These are phyloP conservation scores for Trigoniulus corallinus DNA, from an alignment of 1,140 invertebrate genomes.

Conservation along the genomic window DNA sequence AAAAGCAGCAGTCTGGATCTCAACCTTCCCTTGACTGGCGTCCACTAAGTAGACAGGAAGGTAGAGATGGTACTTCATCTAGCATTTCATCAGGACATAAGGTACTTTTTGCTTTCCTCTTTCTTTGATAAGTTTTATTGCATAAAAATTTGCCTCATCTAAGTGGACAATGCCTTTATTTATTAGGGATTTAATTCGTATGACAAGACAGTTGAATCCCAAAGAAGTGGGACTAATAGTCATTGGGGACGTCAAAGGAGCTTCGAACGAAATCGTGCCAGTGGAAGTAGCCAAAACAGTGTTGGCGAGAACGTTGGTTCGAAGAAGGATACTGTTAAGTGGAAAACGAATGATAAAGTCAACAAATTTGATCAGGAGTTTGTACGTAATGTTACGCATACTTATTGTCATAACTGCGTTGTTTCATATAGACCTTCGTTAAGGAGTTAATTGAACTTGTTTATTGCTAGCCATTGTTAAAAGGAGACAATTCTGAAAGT, in stretches of 20 bases:
- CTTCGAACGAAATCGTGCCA: slow-evolving; percentile 12
- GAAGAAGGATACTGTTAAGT: not conserved
- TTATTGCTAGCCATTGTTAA: slow-evolving; percentile 22
- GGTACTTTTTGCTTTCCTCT: not conserved
- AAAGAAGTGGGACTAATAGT: not conserved
- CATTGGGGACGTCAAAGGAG: slow-evolving; percentile 3
- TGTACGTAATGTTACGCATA: too few species aligned
- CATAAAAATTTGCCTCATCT: too few species aligned
- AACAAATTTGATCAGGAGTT: slow-evolving; percentile 24
- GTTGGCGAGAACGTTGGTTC: not conserved
- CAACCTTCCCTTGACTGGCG: slow-evolving; percentile 21
- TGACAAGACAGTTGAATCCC: not conserved
- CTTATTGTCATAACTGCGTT: too few species aligned
- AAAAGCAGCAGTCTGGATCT: slow-evolving; percentile 19
- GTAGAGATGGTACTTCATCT: slow-evolving; percentile 4
- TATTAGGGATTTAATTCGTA: slow-evolving; percentile 2
- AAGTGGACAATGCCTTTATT: too few species aligned
- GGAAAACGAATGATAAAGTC: not conserved
- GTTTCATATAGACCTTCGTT: too few species aligned
- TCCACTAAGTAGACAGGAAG: slow-evolving; percentile 17
- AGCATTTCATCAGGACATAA: too few species aligned
- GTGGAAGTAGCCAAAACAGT: slow-evolving; percentile 14
- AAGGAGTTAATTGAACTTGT: too few species aligned
- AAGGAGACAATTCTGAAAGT: slow-evolving; percentile 18
- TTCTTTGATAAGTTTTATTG: too few species aligned